Conservation (phyloP, 1,140 invertebrate species). For the Cyphomyrmex costatus region DNA sequence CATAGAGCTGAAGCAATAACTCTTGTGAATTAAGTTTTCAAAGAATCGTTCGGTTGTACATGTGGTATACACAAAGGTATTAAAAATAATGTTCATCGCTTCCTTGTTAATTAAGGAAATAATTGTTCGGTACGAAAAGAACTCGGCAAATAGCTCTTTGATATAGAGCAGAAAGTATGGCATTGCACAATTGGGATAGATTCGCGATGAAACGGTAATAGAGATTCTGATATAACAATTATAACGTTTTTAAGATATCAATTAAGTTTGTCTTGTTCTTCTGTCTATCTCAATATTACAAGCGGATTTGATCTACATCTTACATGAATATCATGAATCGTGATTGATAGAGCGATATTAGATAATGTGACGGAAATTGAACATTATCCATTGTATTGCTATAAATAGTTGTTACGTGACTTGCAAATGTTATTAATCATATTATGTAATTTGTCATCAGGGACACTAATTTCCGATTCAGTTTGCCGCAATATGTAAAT, state of each 20-base stretch:
- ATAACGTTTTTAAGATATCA: not conserved
- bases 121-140: conserved; percentile 7
- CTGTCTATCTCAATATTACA: conserved; percentile 26
- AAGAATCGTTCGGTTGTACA: not conserved
- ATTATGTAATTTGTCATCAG: conserved; percentile 53
- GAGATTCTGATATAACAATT: not conserved
- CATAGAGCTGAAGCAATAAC: not conserved
- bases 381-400: conserved; percentile 57
- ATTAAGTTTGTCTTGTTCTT: not conserved
- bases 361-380: conserved; percentile 48
- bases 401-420: conserved; percentile 55
- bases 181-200: not conserved
- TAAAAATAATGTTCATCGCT: conserved; percentile 36
- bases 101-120: conserved; percentile 29
- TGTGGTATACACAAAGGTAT: not conserved
- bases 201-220: not conserved
- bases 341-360: not conserved
- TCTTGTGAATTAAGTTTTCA: conserved; percentile 14
- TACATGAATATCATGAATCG: conserved; percentile 3
- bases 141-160: not conserved
- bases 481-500: conserved; percentile 26
- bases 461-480: conserved; percentile 29
- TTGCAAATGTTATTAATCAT: conserved; percentile 56
- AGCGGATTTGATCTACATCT: conserved; percentile 37
- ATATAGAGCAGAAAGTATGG: not conserved